These are phyloP conservation scores for Marronus borbonicus DNA, from an alignment of 2,888 invertebrate species.

Conservation along the genomic window DNA sequence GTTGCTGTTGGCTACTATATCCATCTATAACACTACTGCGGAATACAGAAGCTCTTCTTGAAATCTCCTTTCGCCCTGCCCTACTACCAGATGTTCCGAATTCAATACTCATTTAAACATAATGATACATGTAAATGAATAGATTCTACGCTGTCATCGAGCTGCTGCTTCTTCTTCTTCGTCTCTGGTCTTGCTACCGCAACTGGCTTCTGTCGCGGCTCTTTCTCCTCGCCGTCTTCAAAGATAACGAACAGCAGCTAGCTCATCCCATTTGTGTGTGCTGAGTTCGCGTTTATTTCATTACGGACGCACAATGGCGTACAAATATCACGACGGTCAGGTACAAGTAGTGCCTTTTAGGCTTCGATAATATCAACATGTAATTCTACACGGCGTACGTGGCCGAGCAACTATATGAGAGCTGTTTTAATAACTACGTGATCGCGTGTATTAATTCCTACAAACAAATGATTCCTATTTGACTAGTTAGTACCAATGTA, in stretches of 20 bases:
- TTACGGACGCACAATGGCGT: conserved; percentile 42
- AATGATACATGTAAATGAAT: conserved; percentile 54
- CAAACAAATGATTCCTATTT: background rate
- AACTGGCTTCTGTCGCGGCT: background rate
- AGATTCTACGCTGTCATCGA: conserved; percentile 52
- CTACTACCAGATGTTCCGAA: conserved; percentile 52
- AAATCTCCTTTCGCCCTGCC: conserved; percentile 2
- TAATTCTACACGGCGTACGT: conserved; percentile 30
- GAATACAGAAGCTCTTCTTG: conserved; percentile 38
- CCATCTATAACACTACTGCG: conserved; percentile 31
- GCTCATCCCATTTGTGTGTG: conserved; percentile 16
- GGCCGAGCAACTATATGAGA: conserved; percentile 29
- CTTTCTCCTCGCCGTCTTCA: conserved; percentile 26
- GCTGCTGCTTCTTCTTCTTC: conserved; percentile 33
- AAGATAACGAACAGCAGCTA: conserved; percentile 50
- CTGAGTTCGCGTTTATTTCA: conserved; percentile 36
- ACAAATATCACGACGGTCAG: conserved; percentile 41
- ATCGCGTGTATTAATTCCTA: conserved; percentile 19
- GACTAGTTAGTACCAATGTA: no score
- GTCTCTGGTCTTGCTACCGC: conserved; percentile 15
- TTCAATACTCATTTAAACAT: conserved; percentile 54
- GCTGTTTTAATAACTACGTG: conserved; percentile 27
- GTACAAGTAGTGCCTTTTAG: conserved; percentile 33
- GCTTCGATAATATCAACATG: conserved; percentile 29
- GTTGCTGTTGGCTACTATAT: conserved; percentile 32